Base-by-base conservation (phyloP, 2,888 invertebrate species). In the Penaeus monodon region DNA sequence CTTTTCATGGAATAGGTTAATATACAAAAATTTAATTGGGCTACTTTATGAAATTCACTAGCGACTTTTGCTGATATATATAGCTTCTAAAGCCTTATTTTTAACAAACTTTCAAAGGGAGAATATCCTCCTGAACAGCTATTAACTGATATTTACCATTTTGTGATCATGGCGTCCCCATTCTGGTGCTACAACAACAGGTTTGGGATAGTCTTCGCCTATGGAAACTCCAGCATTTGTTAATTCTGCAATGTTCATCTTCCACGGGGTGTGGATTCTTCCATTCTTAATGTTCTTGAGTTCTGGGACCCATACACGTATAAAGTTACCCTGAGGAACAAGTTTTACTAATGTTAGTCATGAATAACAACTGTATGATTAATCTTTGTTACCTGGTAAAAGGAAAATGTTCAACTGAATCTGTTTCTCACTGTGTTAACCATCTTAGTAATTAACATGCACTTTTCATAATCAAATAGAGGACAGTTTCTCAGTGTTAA, bases 231-330 rank as follows among this genome's bases (percentile, higher is more conserved):
- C 85, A 63, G 79, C 88, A 33, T 73, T 57, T 24, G 74, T 27
- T 22, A 90, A 78, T 33, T 90, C 90, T 10, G 73, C 70, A 57
- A 63, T 33, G 27, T 85, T 81, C 66, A 91, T 84, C 33, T 88
- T 88, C 90, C 90, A 91, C 10, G 91, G 91, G 17, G 89, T 85
- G 84, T 91, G 91, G 68, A 91, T 84, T 85, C 89, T 89, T 24
- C 84, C 85, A 33, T 84, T 86, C 38, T 73, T 80, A 24, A 91
- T 88, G 20, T 68, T n/a, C 24, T 64, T 63, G 81, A 92, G 90
- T 88, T 92, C 92, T 27, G 92, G 92, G 20, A 92, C 91, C 92
- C 92, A 92, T 73, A 91, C 88, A 24, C 92, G 90, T 2, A 92
- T 91, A 90, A 91, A 92, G 7, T 92, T 91, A n/a, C 92, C 92